A percentile compares a stretch with the other conserved stretches of the same genome.
These are phyloP conservation scores for Hucho hucho DNA, from an alignment of 2,113 vertebrate species.

Conservation along the genomic window DNA sequence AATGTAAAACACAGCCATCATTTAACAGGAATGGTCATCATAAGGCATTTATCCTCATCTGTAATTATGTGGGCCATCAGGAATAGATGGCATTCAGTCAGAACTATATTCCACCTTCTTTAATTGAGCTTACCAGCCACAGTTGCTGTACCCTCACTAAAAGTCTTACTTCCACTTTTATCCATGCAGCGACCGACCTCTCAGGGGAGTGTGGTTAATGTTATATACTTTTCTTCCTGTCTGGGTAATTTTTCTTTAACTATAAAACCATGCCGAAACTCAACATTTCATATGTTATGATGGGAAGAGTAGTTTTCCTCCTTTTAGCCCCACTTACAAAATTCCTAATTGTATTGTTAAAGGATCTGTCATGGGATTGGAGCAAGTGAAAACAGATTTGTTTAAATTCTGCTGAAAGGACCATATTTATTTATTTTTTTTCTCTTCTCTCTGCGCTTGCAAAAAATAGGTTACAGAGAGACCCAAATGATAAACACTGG, in stretches of 20 bases:
- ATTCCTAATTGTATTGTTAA: constrained; percentile 3
- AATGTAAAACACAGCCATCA: constrained; percentile 52
- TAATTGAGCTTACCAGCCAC: constrained; percentile 21
- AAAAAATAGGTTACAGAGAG: constrained; percentile 48
- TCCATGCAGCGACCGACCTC: constrained; percentile 35
- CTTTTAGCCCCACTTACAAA: constrained; percentile 19
- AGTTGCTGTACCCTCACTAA: constrained; percentile 27
- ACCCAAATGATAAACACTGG: constrained; percentile 55
- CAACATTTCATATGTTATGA: constrained; percentile 28
- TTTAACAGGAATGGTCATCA: constrained; percentile 58
- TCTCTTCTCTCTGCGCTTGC: constrained; percentile 4
- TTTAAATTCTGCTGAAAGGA: constrained; percentile 35
- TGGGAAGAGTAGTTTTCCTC: constrained; percentile 28
- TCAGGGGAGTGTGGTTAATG: constrained; percentile 40
- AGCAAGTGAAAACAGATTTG: constrained; percentile 51
- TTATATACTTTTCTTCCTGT: constrained; percentile 47
- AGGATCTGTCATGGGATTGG: constrained; percentile 26
- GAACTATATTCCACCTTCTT: constrained; percentile 34
- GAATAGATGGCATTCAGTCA: constrained; percentile 50
- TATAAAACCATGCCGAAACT: constrained; percentile 33
- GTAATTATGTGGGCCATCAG: constrained; percentile 68
- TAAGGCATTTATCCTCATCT: constrained; percentile 53
- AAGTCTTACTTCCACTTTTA: constrained; percentile 30
- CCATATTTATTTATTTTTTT: constrained; percentile 16
- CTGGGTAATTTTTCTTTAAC: constrained; percentile 26